Evolutionary conservation across 2,888 invertebrate species (phyloP).

Genomic region (Ophion costatus): DNA sequence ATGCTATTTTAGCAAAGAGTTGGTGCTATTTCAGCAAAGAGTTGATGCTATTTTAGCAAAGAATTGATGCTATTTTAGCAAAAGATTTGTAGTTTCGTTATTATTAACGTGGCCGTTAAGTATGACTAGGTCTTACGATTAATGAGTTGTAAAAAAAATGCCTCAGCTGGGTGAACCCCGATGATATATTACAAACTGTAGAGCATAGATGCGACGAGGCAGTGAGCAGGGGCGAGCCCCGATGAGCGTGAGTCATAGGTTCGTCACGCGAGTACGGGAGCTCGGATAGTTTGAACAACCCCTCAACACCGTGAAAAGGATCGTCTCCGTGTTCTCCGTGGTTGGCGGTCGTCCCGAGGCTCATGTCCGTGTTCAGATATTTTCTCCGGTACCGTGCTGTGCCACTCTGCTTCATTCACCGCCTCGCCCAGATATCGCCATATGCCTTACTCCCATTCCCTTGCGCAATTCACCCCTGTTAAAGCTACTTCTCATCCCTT

Average conservation of each 20-base stretch:
- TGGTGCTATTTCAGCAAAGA: no score
- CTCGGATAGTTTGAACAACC: constrained; percentile 63
- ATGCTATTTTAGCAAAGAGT: no score
- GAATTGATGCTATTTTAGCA: neutral
- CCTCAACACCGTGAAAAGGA: constrained; percentile 74
- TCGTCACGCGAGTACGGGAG: constrained; percentile 80
- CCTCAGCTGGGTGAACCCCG: neutral
- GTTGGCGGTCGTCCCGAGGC: constrained; percentile 57
- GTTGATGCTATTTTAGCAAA: neutral
- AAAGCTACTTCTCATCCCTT: constrained; percentile 1
- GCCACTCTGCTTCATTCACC: constrained; percentile 63
- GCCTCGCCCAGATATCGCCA: constrained; percentile 62
- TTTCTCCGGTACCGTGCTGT: constrained; percentile 62
- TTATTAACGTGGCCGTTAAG: neutral
- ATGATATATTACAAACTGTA: constrained; percentile 1
- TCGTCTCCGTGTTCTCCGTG: constrained; percentile 60
- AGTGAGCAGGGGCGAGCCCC: constrained; percentile 49
- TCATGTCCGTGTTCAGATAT: constrained; percentile 54
- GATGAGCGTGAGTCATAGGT: constrained; percentile 80
- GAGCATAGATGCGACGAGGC: constrained; percentile 22
- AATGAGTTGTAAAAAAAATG: neutral
- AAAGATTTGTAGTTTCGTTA: neutral
- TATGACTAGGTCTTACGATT: neutral
- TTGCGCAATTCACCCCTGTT: constrained; percentile 31
- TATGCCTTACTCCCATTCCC: constrained; percentile 37